phyloP scores from a whole-genome alignment of 2,113 vertebrate genomes.

The Lates calcarifer region DNA sequence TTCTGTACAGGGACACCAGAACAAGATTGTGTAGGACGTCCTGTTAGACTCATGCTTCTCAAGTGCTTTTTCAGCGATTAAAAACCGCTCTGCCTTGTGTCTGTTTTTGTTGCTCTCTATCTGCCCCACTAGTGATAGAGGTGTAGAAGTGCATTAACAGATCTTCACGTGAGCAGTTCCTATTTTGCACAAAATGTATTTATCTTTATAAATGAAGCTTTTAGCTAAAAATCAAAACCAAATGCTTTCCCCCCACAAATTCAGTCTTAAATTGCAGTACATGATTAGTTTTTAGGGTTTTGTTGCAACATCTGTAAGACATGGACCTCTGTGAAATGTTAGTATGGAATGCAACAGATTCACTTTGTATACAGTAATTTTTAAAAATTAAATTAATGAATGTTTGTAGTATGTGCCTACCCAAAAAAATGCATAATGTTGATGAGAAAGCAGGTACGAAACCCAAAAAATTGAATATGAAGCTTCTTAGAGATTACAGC shows the following conservation, averaged over 20 bases:
- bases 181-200: slow-evolving; percentile 75
- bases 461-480: slow-evolving; percentile 23
- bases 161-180: slow-evolving; percentile 49
- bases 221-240: slow-evolving; percentile 26
- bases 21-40: slow-evolving; percentile 42
- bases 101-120: slow-evolving; percentile 51
- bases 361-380: slow-evolving; percentile 42
- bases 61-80: slow-evolving; percentile 64
- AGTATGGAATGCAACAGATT: slow-evolving; percentile 42
- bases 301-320: slow-evolving; percentile 35
- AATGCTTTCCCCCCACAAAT: slow-evolving; percentile 9
- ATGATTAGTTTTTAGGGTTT: slow-evolving; percentile 34
- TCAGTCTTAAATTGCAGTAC: slow-evolving; percentile 50
- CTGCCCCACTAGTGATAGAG: slow-evolving; percentile 43
- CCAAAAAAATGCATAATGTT: slow-evolving; percentile 16
- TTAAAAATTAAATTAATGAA: slow-evolving; percentile 24
- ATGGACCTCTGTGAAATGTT: slow-evolving; percentile 28
- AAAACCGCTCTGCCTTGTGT: slow-evolving; percentile 61
- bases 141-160: slow-evolving; percentile 64
- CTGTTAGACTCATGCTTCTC: slow-evolving; percentile 41
- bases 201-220: slow-evolving; percentile 57
- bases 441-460: slow-evolving; percentile 53
- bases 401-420: slow-evolving; percentile 61
- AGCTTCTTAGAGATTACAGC: slow-evolving; percentile 50
- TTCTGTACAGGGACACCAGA: slow-evolving; percentile 56